These are phyloP conservation scores for Ascidia mentula DNA, from an alignment of 23 tunicate genomes.

Conservation along the genomic window DNA sequence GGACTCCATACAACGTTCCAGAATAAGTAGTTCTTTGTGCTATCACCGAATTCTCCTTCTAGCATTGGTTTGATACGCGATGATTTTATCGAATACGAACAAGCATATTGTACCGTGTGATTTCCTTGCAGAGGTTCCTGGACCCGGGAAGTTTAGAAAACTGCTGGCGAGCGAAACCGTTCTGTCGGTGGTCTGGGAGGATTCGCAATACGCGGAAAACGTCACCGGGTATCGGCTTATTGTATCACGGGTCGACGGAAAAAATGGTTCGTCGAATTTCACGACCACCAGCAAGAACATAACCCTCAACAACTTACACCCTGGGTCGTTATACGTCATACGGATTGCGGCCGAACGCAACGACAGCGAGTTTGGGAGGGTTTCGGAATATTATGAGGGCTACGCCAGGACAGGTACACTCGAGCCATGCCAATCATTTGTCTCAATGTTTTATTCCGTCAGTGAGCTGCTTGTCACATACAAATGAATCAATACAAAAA, in stretches of 20 bases:
- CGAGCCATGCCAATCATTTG: no score
- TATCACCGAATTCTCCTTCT: no score
- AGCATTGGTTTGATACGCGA: no score
- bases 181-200: constrained; percentile 6
- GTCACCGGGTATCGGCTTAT: neutral
- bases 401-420: constrained; percentile 10
- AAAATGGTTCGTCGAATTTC: neutral
- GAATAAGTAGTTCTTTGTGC: no score
- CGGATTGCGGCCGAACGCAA: neutral
- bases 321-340: neutral
- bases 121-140: constrained; percentile 1
- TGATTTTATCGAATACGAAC: no score
- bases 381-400: neutral
- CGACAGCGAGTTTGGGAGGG: constrained; percentile 19
- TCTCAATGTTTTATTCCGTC: no score
- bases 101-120: no score
- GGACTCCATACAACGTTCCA: no score
- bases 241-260: neutral
- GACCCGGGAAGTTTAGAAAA: neutral
- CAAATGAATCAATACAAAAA: no score
- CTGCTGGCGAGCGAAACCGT: neutral
- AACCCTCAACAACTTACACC: neutral
- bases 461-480: no score
- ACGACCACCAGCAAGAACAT: neutral
- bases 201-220: neutral